phyloP scores from a whole-genome alignment of 37 sponge, comb jelly and placozoan genomes.

The Crambe crambe region DNA sequence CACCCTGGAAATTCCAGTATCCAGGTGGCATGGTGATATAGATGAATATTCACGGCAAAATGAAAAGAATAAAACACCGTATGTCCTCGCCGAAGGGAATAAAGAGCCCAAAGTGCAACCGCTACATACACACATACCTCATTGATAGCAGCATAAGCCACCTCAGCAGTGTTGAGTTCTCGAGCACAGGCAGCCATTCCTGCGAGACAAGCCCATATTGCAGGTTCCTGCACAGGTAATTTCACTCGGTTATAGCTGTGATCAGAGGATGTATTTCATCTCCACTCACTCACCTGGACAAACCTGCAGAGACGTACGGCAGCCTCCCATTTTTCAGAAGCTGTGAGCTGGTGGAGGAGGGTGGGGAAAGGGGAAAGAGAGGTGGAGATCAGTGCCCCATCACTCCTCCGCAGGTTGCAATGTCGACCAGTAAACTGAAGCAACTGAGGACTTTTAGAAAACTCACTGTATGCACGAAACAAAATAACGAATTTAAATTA shows the following conservation, averaged over 20 bases:
- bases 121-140: conserved; percentile 55
- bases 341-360: conserved; percentile 75
- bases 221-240: conserved; percentile 61
- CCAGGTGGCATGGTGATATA: no score
- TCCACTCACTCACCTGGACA: conserved; percentile 63
- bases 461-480: conserved; percentile 60
- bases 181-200: conserved; percentile 82
- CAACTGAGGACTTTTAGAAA: conserved; percentile 84
- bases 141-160: conserved; percentile 93
- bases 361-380: conserved; percentile 88
- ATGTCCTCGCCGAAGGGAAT: no score
- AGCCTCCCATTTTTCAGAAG: conserved; percentile 58
- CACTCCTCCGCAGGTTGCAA: conserved; percentile 80
- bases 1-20: no score
- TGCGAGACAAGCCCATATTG: conserved; percentile 94
- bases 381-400: conserved; percentile 87
- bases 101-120: neutral
- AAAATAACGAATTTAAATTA: neutral
- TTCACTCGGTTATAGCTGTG: neutral
- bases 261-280: neutral
- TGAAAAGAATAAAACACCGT: no score
- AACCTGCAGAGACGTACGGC: conserved; percentile 86
- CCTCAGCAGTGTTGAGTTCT: conserved; percentile 85
- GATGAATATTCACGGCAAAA: no score
- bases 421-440: conserved; percentile 75